These are phyloP conservation scores for Desmodus rotundus DNA, from an alignment of 2,113 vertebrate species.

Conservation along the genomic window DNA sequence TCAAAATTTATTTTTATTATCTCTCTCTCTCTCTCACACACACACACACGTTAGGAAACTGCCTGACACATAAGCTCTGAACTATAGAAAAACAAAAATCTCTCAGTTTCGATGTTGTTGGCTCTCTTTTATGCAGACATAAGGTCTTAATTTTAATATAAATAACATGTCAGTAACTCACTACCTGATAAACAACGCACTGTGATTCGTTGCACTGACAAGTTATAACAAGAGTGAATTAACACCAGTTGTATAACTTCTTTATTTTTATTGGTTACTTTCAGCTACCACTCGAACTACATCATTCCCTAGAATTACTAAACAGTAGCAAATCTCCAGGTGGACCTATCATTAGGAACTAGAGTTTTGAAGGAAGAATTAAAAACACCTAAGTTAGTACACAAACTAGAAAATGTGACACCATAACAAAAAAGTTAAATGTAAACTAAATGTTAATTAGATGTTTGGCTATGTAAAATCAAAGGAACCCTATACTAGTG, in stretches of 20 bases:
- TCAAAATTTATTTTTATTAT: background rate
- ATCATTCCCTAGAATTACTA: background rate
- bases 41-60: background rate
- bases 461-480: background rate
- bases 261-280: slow-evolving; percentile 4
- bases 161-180: background rate
- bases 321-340: background rate
- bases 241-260: background rate
- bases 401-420: background rate
- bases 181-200: background rate
- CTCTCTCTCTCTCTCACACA: no score
- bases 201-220: background rate
- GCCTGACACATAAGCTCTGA: background rate
- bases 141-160: background rate
- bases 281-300: background rate
- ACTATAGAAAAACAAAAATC: background rate
- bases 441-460: background rate
- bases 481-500: background rate
- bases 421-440: background rate
- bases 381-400: background rate
- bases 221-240: background rate
- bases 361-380: background rate
- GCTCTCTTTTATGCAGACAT: background rate
- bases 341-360: background rate
- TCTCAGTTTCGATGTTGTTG: background rate